phyloP scores from a whole-genome alignment of 2,113 vertebrate species.

The Recurvirostra avosetta region DNA sequence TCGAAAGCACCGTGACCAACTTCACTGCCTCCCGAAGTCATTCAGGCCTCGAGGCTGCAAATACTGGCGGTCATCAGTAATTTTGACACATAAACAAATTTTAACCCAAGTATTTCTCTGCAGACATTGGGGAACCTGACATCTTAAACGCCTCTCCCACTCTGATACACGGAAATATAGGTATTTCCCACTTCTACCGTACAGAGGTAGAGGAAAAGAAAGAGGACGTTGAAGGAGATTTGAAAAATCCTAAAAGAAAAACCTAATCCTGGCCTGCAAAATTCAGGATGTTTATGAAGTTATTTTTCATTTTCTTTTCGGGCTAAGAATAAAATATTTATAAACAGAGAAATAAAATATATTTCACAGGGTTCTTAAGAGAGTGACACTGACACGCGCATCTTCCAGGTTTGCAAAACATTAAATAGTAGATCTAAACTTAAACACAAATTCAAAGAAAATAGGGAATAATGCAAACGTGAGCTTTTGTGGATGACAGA shows the following conservation, averaged over 20 bases:
- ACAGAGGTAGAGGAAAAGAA: too few relatives aligned
- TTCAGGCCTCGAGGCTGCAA: neutral
- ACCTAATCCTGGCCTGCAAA: neutral
- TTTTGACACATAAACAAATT: neutral
- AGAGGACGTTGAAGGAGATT: neutral
- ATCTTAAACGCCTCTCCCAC: neutral
- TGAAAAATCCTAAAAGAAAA: neutral
- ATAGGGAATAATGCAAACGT: neutral
- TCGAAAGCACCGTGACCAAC: fast-evolving
- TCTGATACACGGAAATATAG: neutral
- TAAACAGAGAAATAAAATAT: neutral
- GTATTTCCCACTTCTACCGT: neutral
- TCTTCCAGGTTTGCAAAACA: neutral
- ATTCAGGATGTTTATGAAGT: neutral
- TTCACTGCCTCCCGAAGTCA: neutral
- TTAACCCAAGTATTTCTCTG: neutral
- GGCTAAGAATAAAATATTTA: neutral
- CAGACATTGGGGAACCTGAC: too few relatives aligned
- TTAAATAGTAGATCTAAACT: neutral
- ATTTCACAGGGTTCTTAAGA: neutral
- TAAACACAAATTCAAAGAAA: neutral
- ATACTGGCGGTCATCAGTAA: neutral
- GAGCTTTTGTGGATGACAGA: neutral
- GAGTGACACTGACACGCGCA: neutral
- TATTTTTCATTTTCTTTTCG: neutral